A percentile compares a stretch with the other conserved stretches of the same genome.
Evolutionary conservation across 2,888 invertebrate species (phyloP).

Genomic region (Drosophila villosipedis): DNA sequence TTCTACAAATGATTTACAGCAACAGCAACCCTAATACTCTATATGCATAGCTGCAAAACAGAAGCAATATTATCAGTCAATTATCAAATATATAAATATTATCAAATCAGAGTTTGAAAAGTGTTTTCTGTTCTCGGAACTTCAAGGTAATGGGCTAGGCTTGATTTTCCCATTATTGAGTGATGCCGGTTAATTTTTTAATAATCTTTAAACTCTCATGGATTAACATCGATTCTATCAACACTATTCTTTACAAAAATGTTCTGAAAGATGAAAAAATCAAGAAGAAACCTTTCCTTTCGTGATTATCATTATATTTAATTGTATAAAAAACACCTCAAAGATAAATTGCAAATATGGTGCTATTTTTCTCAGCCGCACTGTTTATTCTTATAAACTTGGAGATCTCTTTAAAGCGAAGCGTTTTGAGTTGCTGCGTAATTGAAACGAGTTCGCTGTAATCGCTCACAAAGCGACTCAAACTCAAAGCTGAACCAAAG

Average conservation of each 20-base stretch:
- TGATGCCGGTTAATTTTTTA: background rate
- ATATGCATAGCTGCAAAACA: background rate
- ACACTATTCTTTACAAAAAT: background rate
- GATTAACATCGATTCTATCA: background rate
- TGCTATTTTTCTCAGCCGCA: background rate
- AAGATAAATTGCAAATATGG: background rate
- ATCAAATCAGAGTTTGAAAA: too few species aligned
- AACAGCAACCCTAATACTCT: background rate
- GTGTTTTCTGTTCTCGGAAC: too few species aligned
- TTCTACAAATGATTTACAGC: background rate
- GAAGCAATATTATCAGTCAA: too few species aligned
- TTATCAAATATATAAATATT: too few species aligned
- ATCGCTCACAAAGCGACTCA: conserved; percentile 11
- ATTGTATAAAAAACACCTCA: background rate
- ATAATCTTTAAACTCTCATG: background rate
- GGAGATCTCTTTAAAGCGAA: background rate
- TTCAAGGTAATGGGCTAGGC: background rate
- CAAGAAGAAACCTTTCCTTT: background rate
- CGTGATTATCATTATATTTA: background rate
- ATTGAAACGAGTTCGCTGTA: conserved; percentile 55
- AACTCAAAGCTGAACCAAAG: conserved; percentile 30
- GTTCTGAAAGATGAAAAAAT: too few species aligned
- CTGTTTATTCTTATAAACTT: background rate
- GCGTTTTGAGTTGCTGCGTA: conserved; percentile 56
- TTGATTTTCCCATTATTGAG: background rate